These are phyloP conservation scores for Rhabdomys pumilio DNA, from an alignment of 2,797 vertebrate species.

Conservation along the genomic window DNA sequence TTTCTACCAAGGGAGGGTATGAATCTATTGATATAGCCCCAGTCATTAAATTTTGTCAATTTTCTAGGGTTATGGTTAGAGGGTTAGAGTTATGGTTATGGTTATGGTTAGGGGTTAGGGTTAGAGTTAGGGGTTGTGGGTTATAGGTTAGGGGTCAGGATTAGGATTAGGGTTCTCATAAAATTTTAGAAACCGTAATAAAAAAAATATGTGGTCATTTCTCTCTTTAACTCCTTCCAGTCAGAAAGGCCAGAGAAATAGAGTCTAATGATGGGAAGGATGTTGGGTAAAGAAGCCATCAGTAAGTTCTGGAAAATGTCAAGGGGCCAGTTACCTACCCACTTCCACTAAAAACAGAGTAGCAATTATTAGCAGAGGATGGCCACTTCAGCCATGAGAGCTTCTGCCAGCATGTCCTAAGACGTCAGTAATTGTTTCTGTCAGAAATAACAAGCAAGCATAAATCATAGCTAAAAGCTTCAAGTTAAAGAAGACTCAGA, in stretches of 20 bases:
- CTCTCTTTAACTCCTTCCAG: background rate
- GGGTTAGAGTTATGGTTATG: too few species aligned
- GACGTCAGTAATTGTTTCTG: background rate
- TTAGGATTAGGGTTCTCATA: background rate
- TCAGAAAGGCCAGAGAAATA: background rate
- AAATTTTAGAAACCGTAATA: constrained; percentile 11
- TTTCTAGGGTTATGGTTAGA: background rate
- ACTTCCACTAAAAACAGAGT: background rate
- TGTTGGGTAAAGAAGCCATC: background rate
- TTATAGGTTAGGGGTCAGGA: too few species aligned
- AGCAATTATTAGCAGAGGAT: background rate
- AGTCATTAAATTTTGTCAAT: background rate
- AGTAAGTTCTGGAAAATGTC: background rate
- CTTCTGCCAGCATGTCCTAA: background rate
- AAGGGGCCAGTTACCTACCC: background rate
- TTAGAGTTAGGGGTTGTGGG: too few species aligned
- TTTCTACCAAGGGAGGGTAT: background rate
- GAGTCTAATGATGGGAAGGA: background rate
- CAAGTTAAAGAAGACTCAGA: background rate
- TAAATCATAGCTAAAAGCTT: background rate
- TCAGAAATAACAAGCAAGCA: background rate
- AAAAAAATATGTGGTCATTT: background rate
- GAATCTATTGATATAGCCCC: background rate
- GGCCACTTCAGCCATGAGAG: background rate
- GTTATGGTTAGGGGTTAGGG: too few species aligned